phyloP scores from a whole-genome alignment of 92 coral and sea anemone genomes.

The Epizoanthus scotinus region DNA sequence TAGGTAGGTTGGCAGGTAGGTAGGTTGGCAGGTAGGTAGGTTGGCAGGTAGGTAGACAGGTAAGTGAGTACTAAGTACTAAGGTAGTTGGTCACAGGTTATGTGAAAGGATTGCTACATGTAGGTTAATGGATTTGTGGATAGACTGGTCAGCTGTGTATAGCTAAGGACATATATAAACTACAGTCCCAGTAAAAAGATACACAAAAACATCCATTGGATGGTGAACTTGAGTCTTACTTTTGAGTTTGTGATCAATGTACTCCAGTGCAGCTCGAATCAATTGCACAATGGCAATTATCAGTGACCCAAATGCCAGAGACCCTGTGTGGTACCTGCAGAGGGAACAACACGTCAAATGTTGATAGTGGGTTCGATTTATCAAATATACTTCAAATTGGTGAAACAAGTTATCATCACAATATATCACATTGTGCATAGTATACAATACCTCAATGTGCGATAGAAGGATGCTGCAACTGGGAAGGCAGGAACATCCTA shows the following conservation, averaged over 20 bases:
- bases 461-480: constrained; percentile 84
- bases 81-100: no score
- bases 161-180: not conserved
- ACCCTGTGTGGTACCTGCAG: constrained; percentile 91
- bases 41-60: no score
- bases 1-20: no score
- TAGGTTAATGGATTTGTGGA: no score
- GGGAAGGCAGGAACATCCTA: constrained; percentile 95
- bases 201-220: constrained; percentile 2
- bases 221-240: constrained; percentile 42
- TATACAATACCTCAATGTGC: constrained; percentile 78
- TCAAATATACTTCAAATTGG: not conserved
- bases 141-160: no score
- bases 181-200: not conserved
- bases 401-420: not conserved
- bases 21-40: no score
- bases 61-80: no score
- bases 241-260: constrained; percentile 83
- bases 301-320: constrained; percentile 96
- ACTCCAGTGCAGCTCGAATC: constrained; percentile 85
- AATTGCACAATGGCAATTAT: constrained; percentile 97
- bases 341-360: not conserved
- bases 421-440: not conserved
- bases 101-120: no score
- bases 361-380: no score